A percentile compares a stretch with the other conserved stretches of the same genome.
These are phyloP conservation scores for Anguilla rostrata DNA, from an alignment of 2,113 vertebrate genomes.

Conservation along the genomic window DNA sequence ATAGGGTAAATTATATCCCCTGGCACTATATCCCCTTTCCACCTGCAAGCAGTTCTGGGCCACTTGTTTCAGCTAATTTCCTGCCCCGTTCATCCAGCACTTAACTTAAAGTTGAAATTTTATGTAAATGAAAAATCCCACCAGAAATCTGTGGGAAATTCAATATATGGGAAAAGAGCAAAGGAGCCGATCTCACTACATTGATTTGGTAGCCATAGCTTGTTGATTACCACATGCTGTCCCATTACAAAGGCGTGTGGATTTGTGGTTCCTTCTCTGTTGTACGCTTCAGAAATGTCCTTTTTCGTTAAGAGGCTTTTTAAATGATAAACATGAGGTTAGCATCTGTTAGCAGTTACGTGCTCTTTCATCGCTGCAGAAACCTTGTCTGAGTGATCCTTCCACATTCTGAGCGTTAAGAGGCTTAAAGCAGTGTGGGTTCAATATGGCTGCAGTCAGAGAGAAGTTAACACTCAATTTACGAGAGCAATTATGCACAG, in stretches of 20 bases:
- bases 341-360: background rate
- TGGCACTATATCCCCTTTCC: conserved; percentile 5
- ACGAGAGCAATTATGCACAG: background rate
- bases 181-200: no score
- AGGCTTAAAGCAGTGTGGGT: background rate
- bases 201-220: no score
- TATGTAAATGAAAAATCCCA: conserved; percentile 12
- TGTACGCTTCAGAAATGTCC: no score
- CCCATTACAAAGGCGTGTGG: background rate
- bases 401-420: background rate
- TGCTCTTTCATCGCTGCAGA: background rate
- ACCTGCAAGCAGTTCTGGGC: background rate
- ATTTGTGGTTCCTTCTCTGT: no score
- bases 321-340: background rate
- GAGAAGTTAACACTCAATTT: background rate
- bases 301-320: background rate
- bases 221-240: no score
- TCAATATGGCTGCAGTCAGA: background rate
- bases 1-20: conserved; percentile 7
- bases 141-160: conserved; percentile 3
- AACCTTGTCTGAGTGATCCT: background rate
- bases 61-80: background rate
- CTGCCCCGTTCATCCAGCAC: background rate
- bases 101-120: background rate
- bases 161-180: no score